These are phyloP conservation scores for Philereme transversata DNA, from an alignment of 2,888 invertebrate genomes.

Conservation along the genomic window DNA sequence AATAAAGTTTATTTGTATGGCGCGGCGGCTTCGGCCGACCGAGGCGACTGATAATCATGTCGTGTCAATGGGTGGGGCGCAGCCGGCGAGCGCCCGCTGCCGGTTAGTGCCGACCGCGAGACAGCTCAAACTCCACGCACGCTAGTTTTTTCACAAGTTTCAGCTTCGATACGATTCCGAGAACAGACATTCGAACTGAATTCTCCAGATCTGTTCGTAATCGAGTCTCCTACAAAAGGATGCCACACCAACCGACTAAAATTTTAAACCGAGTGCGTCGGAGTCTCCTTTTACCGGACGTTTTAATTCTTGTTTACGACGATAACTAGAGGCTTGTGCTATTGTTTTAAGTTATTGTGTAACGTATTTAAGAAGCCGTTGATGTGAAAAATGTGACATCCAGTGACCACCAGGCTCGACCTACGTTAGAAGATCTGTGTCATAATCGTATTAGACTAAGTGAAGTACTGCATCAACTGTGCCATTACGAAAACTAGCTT, in stretches of 20 bases:
- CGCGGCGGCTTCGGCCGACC: constrained; percentile 64
- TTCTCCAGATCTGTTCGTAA: constrained; percentile 32
- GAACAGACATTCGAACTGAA: constrained; percentile 37
- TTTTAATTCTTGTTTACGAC: constrained; percentile 79
- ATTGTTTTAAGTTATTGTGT: constrained; percentile 32
- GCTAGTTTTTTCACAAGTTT: constrained; percentile 43
- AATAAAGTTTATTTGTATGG: constrained; percentile 82
- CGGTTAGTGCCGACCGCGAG: constrained; percentile 66
- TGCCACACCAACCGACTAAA: constrained; percentile 75
- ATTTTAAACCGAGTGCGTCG: constrained; percentile 71
- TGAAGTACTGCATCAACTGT: constrained; percentile 51
- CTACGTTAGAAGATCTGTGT: constrained; percentile 49
- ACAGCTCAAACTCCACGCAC: constrained; percentile 57
- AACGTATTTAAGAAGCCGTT: constrained; percentile 41
- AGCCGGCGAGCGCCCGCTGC: constrained; percentile 48
- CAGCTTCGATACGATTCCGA: constrained; percentile 42
- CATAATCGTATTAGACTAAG: constrained; percentile 48
- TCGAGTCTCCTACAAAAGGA: constrained; percentile 52
- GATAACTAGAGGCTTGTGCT: constrained; percentile 59
- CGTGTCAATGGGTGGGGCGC: constrained; percentile 75
- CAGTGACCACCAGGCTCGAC: constrained; percentile 51
- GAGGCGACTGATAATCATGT: constrained; percentile 69
- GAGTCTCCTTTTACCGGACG: constrained; percentile 69
- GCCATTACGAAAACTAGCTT: constrained; percentile 71
- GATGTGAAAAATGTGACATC: constrained; percentile 64